Evolutionary conservation across 2,797 vertebrate genomes (phyloP), one percentile per base, ranked within the genome.

Genomic region (Eupleurogrammus muticus): DNA sequence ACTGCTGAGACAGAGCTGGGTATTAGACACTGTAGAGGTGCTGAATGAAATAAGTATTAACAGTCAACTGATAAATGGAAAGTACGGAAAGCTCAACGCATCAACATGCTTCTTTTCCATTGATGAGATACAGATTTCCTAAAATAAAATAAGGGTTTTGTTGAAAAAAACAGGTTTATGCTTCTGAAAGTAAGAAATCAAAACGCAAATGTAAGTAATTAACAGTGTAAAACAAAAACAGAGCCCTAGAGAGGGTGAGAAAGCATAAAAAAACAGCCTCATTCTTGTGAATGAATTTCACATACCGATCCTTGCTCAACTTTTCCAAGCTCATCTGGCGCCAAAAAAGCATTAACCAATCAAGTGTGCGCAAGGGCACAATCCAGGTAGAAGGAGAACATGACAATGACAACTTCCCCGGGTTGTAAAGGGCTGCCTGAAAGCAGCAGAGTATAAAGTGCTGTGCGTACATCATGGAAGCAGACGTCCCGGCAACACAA

Each of bases 61-160:
- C n/a, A n/a, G 0, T 36, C 14, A 56, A 38, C 19, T 24, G n/a
- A 28, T 23, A 50, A n/a, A n/a, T n/a, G n/a, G n/a, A n/a, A 47
- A 21, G 12, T 24, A 4, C 21, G 28, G 35, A 19, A 24, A 28
- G 17, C 16, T 52, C 14, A 17, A 42, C 4, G 21, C 34, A 7
- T 40, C 47, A 40, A 12, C n/a, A n/a, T n/a, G n/a, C n/a, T n/a
- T n/a, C 12, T 9, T 24, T 21, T 28, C 20, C 38, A 52, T 7
- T 53, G 35, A 40, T 63, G 21, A 24, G 60, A 51, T 59, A 12
- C 32, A 6, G 52, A 54, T 17, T n/a, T 5, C n/a, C n/a, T n/a
- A 11, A 38, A 38, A 12, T 38, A 9, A 36, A 36, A 36, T 5
- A 36, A 36, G 9, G 35, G 35, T 36, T 36, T 36, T 36, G 35